Evolutionary conservation across 2,797 vertebrate genomes (phyloP), one percentile per base, ranked within the genome.

Genomic region (Takifugu ocellatus): DNA sequence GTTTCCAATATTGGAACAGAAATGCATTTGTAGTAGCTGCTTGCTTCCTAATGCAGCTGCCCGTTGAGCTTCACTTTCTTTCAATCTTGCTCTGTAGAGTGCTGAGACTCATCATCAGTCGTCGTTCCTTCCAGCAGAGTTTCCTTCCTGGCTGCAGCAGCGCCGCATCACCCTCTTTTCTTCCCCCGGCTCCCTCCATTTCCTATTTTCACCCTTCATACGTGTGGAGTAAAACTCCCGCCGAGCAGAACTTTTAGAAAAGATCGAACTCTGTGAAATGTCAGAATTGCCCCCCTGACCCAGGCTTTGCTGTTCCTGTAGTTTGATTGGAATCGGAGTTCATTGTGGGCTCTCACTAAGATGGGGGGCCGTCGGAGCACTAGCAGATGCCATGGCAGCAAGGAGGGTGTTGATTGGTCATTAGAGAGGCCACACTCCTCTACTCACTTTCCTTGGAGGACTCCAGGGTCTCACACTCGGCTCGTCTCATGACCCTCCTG

Each of bases 361-460:
- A 78, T 52, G 54, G 73, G 75, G 84, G 85, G 85, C 83, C 79
- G 81, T 78, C 68, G 86, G 82, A 87, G 77, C 70, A 85, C 77
- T 81, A 88, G 82, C 87, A 89, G 88, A 90, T 88, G 86, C 84
- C 71, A 79, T 74, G 77, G 86, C 81, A 86, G 85, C 72, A 69
- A 83, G 79, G 72, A 89, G 81, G 87, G 89, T 92, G 89, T 91
- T 92, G 87, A 92, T 92, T 91, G 90, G 89, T 88, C 84, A 88
- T 90, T 88, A 89, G 84, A 87, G 85, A 77, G 82, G 80, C 85
- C 82, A 78, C 77, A 79, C 86, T 88, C 71, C 70, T 81, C 76
- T 66, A 77, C 77, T 79, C 69, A 43, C 80, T 76, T 80, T 86
- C 68, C 76, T 73, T 65, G 71, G 72, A 83, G 68, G 77, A 84